These are phyloP conservation scores for Corydoras sp. DNA, from an alignment of 2,113 vertebrate species.

Conservation along the genomic window DNA sequence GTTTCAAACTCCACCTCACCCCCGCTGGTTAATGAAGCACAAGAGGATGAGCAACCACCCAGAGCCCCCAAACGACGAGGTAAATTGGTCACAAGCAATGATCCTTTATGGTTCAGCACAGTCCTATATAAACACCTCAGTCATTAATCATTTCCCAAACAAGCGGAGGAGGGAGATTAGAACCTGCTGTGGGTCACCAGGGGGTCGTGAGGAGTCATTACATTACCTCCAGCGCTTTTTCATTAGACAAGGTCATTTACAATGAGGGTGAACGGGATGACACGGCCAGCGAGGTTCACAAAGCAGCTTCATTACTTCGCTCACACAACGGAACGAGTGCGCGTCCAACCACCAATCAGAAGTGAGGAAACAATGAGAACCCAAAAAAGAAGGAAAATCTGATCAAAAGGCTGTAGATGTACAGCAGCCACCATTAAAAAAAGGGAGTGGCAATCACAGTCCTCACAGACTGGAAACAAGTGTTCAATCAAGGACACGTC, in stretches of 20 bases:
- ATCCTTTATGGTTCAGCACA: conserved; percentile 19
- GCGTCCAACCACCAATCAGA: too few species aligned
- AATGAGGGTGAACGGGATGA: conserved; percentile 19
- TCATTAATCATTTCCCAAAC: conserved; percentile 34
- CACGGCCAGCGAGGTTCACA: background rate
- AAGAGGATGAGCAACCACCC: conserved; percentile 12
- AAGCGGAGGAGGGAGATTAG: conserved; percentile 24
- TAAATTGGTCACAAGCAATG: conserved; percentile 43
- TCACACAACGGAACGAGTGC: too few species aligned
- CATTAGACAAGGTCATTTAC: conserved; percentile 36
- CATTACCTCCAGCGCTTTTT: conserved; percentile 31
- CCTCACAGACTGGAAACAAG: too few species aligned
- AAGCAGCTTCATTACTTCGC: too few species aligned
- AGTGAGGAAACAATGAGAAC: too few species aligned
- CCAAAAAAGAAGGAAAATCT: too few species aligned
- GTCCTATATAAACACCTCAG: conserved; percentile 25
- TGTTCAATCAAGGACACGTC: too few species aligned
- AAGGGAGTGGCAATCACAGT: too few species aligned
- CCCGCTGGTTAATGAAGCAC: conserved; percentile 12
- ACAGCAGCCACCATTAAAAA: too few species aligned
- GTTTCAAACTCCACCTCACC: conserved; percentile 19
- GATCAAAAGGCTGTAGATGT: too few species aligned
- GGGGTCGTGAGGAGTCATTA: conserved; percentile 25
- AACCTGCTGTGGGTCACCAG: conserved; percentile 25
- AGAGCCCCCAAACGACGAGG: conserved; percentile 23